Evolutionary conservation across 2,888 invertebrate species (phyloP), one percentile per base, ranked within the genome.

Genomic region (Holacanthella duospinosa): DNA sequence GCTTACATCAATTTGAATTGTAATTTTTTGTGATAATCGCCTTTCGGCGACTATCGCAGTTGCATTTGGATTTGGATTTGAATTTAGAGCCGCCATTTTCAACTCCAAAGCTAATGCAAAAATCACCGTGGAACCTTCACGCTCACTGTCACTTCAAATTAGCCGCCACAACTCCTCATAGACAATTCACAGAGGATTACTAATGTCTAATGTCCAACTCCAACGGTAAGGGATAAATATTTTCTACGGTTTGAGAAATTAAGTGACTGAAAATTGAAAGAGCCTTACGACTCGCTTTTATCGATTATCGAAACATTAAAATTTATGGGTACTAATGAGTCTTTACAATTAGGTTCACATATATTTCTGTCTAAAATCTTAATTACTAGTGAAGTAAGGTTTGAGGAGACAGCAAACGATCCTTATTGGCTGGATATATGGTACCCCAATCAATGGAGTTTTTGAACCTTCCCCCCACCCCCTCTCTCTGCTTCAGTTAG

Each of bases 1-100:
- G 4, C 57, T 29, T 57, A 57, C 57, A 21, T 57, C 57, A 9
- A 57, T 29, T 29, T 57, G 57, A n/a, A 57, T 57, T 3, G 57
- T 29, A 16, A 57, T 29, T 12, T 29, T 28, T 21, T 28, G 29
- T 4, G 29, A 28, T n/a, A 57, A 19, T 9, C 29, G 27, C 29
- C 57, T 4, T 6, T 28, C 57, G 19, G 21, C 29, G 6, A 57
- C 27, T n/a, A 57, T 57, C 19, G 28, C 29, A 9, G 19, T 48
- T 21, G 19, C 48, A 48, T 21, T 48, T 21, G 19, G 19, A 21
- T 21, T 48, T 4, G 48, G 48, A 21, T 48, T 48, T 4, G 48
- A 4, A 21, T 21, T 48, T 9, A 16, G 36, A 36, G 16, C 9
- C 48, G 48, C 12, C 48, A 48, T 48, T 48, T 48, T 48, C 12